Percentiles rank a stretch among this genome's conserved stretches.
Conservation (phyloP, 2,113 vertebrate genomes). For the Colaptes auratus region DNA sequence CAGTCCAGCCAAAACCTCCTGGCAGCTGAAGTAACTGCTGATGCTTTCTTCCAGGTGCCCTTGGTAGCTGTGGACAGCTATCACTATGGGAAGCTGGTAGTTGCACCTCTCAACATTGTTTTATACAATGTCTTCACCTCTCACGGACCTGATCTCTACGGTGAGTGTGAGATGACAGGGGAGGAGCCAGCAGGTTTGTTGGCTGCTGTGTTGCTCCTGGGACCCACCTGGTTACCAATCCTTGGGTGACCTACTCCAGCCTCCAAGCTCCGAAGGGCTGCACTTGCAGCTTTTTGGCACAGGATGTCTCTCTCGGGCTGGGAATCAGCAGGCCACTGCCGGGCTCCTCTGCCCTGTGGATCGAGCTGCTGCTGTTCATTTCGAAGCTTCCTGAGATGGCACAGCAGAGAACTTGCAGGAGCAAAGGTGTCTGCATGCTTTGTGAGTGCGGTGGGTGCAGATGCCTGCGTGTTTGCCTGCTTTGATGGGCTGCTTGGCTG, state of each 20-base stretch:
- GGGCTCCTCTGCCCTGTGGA: not conserved
- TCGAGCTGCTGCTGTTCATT: not conserved
- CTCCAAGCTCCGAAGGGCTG: not conserved
- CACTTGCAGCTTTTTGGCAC: conserved; percentile 7
- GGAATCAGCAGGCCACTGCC: not conserved
- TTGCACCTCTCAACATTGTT: conserved; percentile 94
- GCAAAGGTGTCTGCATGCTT: not conserved
- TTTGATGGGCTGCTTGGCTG: not conserved
- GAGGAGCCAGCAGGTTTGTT: not conserved
- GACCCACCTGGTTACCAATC: rapidly evolving
- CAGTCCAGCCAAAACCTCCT: not conserved
- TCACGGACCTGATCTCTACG: conserved; percentile 96
- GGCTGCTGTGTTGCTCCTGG: not conserved
- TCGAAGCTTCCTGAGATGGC: not conserved
- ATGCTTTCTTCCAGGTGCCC: conserved; percentile 81
- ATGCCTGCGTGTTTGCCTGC: not conserved
- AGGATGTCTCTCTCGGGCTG: conserved; percentile 62
- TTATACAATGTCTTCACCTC: conserved; percentile 95
- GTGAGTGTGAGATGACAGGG: conserved; percentile 70
- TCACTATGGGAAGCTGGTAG: conserved; percentile 92
- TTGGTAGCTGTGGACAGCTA: conserved; percentile 91
- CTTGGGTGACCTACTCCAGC: not conserved
- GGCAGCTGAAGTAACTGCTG: not conserved
- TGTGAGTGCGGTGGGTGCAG: not conserved
- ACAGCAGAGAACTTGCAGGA: not conserved